Base-by-base conservation (phyloP, 2,797 vertebrate species). In the Neosilurus hyrtlii region DNA sequence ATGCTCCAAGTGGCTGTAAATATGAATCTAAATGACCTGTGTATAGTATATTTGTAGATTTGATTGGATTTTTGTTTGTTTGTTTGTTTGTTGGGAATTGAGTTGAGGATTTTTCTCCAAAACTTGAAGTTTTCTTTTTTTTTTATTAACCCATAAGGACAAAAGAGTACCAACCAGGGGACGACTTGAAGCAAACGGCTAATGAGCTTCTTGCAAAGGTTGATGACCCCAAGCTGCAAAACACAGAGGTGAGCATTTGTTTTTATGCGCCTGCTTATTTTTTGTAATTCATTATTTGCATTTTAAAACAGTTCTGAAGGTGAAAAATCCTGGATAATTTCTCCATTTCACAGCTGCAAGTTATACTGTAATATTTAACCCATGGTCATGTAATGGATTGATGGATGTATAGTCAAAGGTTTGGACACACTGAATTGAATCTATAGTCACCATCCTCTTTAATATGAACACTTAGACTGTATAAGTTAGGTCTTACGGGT, bases 181-280 rank as follows among this genome's bases (percentile, higher is more conserved):
- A 98, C 61, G 96, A 99, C 63, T 91, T 99, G 84, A 95, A 95
- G 88, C 95, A 95, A 89, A 96, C 95, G 0, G 97, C 97, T 88
- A 98, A 94, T 88, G 95, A 99, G 88, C 96, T 99, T 9, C 95
- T 99, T 24, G 92, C 97, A 87, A 97, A 97, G 92, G 96, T 99
- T 4, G 96, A 97, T 18, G 98, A 99, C 89, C 98, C 97, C 0
- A 99, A 99, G 85, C 90, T 99, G 84, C 94, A 96, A 85, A 97
- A 96, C 91, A 97, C 96, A 71, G 95, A 99, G 96, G 98, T 99
- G 89, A 95, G 94, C 86, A 10, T 9, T 20, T 52, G 65, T 2
- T 61, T 54, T 71, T 71, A 18, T 72, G 2, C 78, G 54, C 66
- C 59, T 85, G 43, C 30, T 37, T 18, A 11, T 83, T 26, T 30